phyloP scores from a whole-genome alignment of 2,888 invertebrate genomes.

The Scaptomyza parva region DNA sequence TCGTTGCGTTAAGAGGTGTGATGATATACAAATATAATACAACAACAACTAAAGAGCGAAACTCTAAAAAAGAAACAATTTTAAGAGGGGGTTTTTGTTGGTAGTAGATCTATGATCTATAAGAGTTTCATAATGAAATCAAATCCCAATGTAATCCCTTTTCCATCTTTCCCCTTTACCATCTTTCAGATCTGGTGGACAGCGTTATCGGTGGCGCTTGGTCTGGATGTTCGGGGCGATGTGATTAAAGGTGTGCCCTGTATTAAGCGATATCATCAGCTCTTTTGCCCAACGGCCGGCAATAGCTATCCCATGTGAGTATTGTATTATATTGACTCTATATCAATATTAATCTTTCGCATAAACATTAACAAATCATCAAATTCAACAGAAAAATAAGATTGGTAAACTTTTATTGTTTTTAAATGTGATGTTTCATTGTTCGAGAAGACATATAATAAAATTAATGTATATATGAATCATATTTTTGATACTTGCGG shows the following conservation, averaged over 20 bases:
- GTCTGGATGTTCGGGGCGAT: slow-evolving; percentile 94
- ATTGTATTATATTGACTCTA: too few relatives aligned
- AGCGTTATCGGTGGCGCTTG: slow-evolving; percentile 93
- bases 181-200: slow-evolving; percentile 93
- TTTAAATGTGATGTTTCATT: background rate
- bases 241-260: slow-evolving; percentile 95
- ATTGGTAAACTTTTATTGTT: background rate
- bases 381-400: background rate
- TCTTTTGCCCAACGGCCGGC: slow-evolving; percentile 96
- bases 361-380: background rate
- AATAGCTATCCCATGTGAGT: slow-evolving; percentile 95
- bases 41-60: slow-evolving; percentile 45
- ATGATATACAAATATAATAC: slow-evolving; percentile 36
- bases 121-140: too few relatives aligned
- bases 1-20: slow-evolving; percentile 78
- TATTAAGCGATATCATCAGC: slow-evolving; percentile 94
- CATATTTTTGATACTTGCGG: slow-evolving; percentile 11
- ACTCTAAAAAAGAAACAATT: slow-evolving; percentile 9
- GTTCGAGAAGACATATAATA: background rate
- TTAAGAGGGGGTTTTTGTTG: background rate
- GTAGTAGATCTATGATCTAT: too few relatives aligned
- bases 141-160: too few relatives aligned
- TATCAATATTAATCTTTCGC: too few relatives aligned
- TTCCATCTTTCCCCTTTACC: slow-evolving; percentile 12
- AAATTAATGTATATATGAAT: slow-evolving; percentile 20